phyloP scores from a whole-genome alignment of 1,140 invertebrate species.

The Papilio xuthus region DNA sequence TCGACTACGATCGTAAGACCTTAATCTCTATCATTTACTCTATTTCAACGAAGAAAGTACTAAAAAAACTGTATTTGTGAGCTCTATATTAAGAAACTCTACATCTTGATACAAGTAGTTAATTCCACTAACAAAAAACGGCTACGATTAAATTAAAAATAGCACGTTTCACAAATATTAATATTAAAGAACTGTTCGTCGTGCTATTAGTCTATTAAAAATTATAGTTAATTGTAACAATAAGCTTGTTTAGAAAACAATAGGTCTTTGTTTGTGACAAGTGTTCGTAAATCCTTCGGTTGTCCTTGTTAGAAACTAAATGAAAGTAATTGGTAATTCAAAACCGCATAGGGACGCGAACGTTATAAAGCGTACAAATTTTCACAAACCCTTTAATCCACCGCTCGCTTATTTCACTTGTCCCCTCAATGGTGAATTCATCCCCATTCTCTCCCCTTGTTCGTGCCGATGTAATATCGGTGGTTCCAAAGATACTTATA shows the following conservation, averaged over 20 bases:
- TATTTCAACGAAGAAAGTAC: too few relatives aligned
- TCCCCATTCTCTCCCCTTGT: slow-evolving; percentile 56
- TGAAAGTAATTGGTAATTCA: slow-evolving; percentile 79
- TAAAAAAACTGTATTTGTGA: too few relatives aligned
- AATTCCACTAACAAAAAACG: too few relatives aligned
- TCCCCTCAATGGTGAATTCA: slow-evolving; percentile 72
- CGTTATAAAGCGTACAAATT: slow-evolving; percentile 77
- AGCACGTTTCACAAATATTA: neutral
- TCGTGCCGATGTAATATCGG: slow-evolving; percentile 67
- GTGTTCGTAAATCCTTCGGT: slow-evolving; percentile 4
- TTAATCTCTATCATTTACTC: neutral
- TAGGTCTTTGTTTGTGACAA: neutral
- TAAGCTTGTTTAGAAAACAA: slow-evolving; percentile 25
- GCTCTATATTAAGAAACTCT: too few relatives aligned
- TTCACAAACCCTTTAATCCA: slow-evolving; percentile 79
- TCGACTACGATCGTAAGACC: too few relatives aligned
- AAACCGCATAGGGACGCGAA: slow-evolving; percentile 66
- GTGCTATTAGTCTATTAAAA: neutral
- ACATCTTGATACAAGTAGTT: too few relatives aligned
- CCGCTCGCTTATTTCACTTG: slow-evolving; percentile 77
- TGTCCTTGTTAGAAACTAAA: slow-evolving; percentile 60
- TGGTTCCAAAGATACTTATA: slow-evolving; percentile 54
- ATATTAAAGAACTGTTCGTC: neutral
- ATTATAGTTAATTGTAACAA: slow-evolving; percentile 13
- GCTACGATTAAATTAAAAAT: neutral